Evolutionary conservation across 2,113 vertebrate species (phyloP).

Genomic region (Trogon melanurus): DNA sequence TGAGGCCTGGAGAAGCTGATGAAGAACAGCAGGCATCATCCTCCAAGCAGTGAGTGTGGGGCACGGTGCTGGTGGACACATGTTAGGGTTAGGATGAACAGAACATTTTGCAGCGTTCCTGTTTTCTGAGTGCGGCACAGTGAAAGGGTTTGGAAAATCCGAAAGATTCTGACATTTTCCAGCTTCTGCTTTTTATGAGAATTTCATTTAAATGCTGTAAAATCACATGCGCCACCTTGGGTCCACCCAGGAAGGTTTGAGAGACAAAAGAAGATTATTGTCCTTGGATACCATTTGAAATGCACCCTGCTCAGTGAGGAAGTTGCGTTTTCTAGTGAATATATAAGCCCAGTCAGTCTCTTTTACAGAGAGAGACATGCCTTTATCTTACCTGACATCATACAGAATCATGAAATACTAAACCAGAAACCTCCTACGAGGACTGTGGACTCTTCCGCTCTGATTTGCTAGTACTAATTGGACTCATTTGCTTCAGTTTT

Average conservation of each 20-base stretch:
- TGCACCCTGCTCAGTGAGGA: neutral
- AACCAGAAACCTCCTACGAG: neutral
- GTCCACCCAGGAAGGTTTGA: neutral
- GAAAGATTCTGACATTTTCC: neutral
- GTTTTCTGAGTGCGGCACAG: neutral
- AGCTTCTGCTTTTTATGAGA: neutral
- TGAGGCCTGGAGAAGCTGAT: neutral
- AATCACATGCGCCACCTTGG: neutral
- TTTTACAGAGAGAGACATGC: neutral
- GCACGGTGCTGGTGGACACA: fast-evolving
- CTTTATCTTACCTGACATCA: neutral
- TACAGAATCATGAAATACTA: neutral
- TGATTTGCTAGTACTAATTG: neutral
- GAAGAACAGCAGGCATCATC: neutral
- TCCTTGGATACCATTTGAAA: neutral
- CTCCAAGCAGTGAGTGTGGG: neutral
- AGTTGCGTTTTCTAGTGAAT: neutral
- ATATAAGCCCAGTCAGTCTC: neutral
- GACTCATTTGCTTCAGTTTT: neutral
- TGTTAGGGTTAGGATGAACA: neutral
- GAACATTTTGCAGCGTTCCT: neutral
- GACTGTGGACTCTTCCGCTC: neutral
- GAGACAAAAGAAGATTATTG: neutral
- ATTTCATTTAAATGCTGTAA: neutral
- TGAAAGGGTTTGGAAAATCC: neutral